Evolutionary conservation across 2,888 invertebrate species (phyloP).

Genomic region (Tanytarsus gracilentus): DNA sequence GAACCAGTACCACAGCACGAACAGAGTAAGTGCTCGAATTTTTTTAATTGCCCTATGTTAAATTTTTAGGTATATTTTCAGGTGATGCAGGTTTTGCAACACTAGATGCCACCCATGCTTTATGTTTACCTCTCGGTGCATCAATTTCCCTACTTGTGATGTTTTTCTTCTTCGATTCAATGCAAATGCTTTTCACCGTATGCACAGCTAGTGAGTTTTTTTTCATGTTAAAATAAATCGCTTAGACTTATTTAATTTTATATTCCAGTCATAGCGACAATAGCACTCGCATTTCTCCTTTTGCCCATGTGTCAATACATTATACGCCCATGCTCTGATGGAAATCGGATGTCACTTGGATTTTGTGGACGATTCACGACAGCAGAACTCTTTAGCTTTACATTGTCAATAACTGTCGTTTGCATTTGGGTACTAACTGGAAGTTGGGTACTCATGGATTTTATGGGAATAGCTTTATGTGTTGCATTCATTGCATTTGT

Average conservation of each 20-base stretch:
- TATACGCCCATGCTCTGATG: slow-evolving; percentile 73
- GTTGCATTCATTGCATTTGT: slow-evolving; percentile 97
- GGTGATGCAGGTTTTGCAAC: slow-evolving; percentile 68
- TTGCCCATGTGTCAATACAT: slow-evolving; percentile 97
- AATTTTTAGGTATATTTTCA: slow-evolving; percentile 12
- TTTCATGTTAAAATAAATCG: background rate
- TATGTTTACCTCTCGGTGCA: slow-evolving; percentile 91
- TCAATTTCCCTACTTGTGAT: slow-evolving; percentile 91
- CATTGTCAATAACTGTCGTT: slow-evolving; percentile 84
- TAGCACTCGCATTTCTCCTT: slow-evolving; percentile 90
- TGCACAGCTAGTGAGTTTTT: slow-evolving; percentile 86
- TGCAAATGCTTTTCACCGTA: slow-evolving; percentile 92
- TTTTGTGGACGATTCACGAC: slow-evolving; percentile 90
- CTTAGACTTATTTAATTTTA: slow-evolving; percentile 30
- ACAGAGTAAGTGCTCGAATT: slow-evolving; percentile 40
- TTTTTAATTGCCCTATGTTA: slow-evolving; percentile 12
- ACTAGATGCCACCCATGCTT: slow-evolving; percentile 91
- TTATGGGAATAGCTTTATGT: slow-evolving; percentile 91
- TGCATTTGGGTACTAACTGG: slow-evolving; percentile 97
- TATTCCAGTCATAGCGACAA: slow-evolving; percentile 81
- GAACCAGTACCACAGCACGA: slow-evolving; percentile 42
- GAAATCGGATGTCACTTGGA: slow-evolving; percentile 78
- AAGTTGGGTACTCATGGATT: slow-evolving; percentile 97
- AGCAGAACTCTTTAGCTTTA: slow-evolving; percentile 88
- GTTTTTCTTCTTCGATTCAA: slow-evolving; percentile 99